Evolutionary conservation across 2,797 vertebrate species (phyloP).

Genomic region (Gadopsis marmoratus): DNA sequence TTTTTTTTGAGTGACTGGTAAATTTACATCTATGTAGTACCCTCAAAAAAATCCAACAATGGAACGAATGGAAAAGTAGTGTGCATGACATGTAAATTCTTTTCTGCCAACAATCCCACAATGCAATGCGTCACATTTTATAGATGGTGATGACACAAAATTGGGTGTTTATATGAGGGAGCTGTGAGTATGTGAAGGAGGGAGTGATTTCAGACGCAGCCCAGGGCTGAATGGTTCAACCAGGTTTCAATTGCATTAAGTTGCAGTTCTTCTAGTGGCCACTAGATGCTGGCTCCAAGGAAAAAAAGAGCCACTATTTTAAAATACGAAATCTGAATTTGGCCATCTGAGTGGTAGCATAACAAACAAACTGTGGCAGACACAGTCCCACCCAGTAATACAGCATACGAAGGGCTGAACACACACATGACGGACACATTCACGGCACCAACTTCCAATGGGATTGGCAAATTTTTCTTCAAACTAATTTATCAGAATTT

Average conservation of each 20-base stretch:
- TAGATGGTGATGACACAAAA: neutral
- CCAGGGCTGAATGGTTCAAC: constrained; percentile 14
- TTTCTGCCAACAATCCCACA: constrained; percentile 4
- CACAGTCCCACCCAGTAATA: neutral
- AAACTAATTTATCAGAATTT: neutral
- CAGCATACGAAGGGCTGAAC: neutral
- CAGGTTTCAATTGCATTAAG: neutral
- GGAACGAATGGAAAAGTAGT: neutral
- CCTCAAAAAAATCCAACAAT: neutral
- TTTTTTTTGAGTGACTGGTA: neutral
- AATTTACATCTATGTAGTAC: too few relatives aligned
- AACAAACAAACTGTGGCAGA: neutral
- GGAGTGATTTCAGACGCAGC: constrained; percentile 22
- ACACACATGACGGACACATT: neutral
- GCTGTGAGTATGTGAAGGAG: neutral
- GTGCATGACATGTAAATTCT: constrained; percentile 1
- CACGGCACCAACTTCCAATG: neutral
- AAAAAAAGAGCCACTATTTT: neutral
- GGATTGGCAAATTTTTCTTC: neutral
- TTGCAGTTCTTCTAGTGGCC: constrained; percentile 34
- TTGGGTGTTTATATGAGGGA: neutral
- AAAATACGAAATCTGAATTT: neutral
- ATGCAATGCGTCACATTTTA: neutral
- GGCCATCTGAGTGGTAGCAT: neutral
- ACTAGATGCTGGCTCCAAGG: constrained; percentile 25